Base-by-base conservation (phyloP, 1,140 invertebrate genomes). In the Polypedilum pembai region DNA sequence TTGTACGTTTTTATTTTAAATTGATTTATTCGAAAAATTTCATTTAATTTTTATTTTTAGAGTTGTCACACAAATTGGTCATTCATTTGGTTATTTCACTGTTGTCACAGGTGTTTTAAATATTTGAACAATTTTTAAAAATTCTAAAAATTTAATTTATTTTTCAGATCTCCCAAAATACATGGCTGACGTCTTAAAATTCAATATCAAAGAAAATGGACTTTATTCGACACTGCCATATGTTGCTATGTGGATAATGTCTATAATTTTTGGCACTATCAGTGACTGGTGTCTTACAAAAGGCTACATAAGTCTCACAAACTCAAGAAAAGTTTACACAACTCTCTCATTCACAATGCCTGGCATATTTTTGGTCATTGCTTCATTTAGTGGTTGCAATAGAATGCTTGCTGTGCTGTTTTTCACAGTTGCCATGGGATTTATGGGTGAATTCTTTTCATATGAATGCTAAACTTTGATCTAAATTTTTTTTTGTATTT, bases 161-260 rank as follows among this genome's bases (percentile, higher is more conserved):
- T n/a, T n/a, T n/a, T n/a, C n/a, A n/a, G n/a, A 94, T 78, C 85
- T 97, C 10, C 94, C 94, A 0, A 90, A 91, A 76, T 94, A 94
- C 83, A 90, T 95, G 88, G 90, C 88, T 56, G 87, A 89, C 76
- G 90, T 94, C 1, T 83, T 95, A 10, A 87, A 91, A 76, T 94
- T 92, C 78, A 85, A 92, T 76, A 89, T 94, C 56, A 84, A 89
- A 79, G 81, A 86, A 78, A 89, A 88, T 41, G 87, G 87, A 0
- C 83, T 86, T 0, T 79, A 88, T 2, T 87, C 88, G 0, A 84
- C 88, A 0, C 75, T 89, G 0, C 88, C 88, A 0, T 89, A 88
- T 75, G 79, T 86, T 3, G 84, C 85, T 40, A 89, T 89, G 87
- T 90, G 88, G 88, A 75, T 89, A 41, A 84, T 84, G 3, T 88